These are phyloP conservation scores for Trilocha varians DNA, from an alignment of 2,888 invertebrate species.

Conservation along the genomic window DNA sequence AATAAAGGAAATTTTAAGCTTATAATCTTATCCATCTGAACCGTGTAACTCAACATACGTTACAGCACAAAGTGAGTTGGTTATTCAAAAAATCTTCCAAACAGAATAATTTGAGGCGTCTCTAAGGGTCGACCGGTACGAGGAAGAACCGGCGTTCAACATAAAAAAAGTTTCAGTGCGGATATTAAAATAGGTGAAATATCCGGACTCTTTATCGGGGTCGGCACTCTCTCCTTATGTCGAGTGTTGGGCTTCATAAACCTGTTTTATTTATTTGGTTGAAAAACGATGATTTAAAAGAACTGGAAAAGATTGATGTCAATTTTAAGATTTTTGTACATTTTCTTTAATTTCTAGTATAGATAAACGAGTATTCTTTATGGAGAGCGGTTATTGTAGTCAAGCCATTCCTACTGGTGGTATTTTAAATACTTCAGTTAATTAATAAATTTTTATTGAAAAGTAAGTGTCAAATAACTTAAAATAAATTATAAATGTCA, in stretches of 20 bases:
- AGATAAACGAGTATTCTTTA: too few relatives aligned
- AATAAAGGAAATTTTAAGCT: too few relatives aligned
- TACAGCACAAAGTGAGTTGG: background rate
- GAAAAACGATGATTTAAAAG: background rate
- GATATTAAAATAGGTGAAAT: conserved; percentile 1
- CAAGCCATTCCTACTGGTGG: too few relatives aligned
- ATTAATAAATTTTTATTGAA: too few relatives aligned
- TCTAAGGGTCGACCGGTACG: background rate
- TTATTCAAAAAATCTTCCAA: background rate
- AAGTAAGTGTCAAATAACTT: too few relatives aligned
- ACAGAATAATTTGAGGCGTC: background rate
- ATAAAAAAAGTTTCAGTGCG: background rate
- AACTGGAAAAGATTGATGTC: background rate
- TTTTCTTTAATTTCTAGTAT: too few relatives aligned
- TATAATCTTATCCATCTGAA: too few relatives aligned
- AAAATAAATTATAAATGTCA: too few relatives aligned
- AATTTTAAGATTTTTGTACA: too few relatives aligned
- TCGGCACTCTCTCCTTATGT: background rate
- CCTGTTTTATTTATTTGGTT: conserved; percentile 1
- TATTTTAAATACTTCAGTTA: too few relatives aligned
- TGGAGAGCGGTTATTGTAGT: too few relatives aligned
- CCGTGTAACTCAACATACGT: background rate
- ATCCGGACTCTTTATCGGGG: conserved; percentile 1
- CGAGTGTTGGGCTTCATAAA: conserved; percentile 1
- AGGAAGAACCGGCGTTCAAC: background rate